Evolutionary conservation across 2,113 vertebrate species (phyloP).

Genomic region (Harpagus bidentatus): DNA sequence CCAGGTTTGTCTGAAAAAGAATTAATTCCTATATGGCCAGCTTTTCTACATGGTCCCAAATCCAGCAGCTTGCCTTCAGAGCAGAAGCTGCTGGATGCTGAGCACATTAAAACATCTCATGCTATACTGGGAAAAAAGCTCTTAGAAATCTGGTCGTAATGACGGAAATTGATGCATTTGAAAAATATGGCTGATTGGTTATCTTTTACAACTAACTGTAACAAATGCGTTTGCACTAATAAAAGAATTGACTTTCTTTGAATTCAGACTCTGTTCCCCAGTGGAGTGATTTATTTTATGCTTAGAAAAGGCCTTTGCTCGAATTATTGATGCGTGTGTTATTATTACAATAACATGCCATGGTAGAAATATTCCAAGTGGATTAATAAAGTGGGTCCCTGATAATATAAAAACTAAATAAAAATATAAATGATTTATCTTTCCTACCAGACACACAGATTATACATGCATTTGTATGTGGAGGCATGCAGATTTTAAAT

Average conservation of each 20-base stretch:
- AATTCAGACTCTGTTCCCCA: background rate
- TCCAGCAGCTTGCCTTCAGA: background rate
- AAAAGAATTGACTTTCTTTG: background rate
- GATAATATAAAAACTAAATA: background rate
- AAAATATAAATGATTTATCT: background rate
- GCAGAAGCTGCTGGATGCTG: background rate
- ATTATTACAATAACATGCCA: background rate
- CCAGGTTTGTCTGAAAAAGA: background rate
- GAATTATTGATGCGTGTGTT: background rate
- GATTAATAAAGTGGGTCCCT: background rate
- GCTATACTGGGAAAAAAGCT: background rate
- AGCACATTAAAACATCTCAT: background rate
- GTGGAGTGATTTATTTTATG: background rate
- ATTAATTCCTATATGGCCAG: background rate
- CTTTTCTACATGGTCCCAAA: background rate
- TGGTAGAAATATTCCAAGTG: background rate
- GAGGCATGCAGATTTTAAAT: background rate
- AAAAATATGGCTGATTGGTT: background rate
- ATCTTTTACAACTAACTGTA: slow-evolving; percentile 1
- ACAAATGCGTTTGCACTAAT: background rate
- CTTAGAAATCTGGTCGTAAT: background rate
- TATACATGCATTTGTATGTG: background rate
- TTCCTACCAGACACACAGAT: background rate
- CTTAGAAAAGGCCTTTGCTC: background rate
- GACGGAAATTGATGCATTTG: background rate